Evolutionary conservation across 2,797 vertebrate genomes (phyloP), one percentile per base, ranked within the genome.

Genomic region (Brotula barbata): DNA sequence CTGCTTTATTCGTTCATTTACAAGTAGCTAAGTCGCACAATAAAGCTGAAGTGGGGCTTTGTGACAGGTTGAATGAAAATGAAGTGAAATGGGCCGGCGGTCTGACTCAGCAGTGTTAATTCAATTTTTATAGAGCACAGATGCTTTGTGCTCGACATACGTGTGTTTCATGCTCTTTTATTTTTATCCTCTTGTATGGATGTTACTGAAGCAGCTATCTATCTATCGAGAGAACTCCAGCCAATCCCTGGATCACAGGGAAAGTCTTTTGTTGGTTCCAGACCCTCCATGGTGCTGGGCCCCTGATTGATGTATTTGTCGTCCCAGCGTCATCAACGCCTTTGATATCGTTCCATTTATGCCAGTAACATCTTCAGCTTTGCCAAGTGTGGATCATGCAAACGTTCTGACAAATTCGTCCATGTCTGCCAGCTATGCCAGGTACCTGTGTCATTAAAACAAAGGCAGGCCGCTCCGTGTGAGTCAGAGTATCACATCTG

Each of bases 401-500:
- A 70, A 19, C 41, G 49, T 54, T 72, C 47, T 58, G 39, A 43
- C 39, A 65, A 81, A 68, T 31, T 39, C 16, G 21, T 20, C 31
- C n/a, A 53, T 49, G 25, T 70, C 25, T 42, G 16, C 51, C 37
- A 42, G 59, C 48, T 64, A 70, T n/a, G n/a, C 71, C 72, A 42
- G 40, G 25, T 33, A 14, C 22, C 48, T 77, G 64, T 77, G 75
- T 82, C 66, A 48, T 45, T 63, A 61, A 74, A 85, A 83, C 78
- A 80, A 82, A 75, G 59, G 45, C 46, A 56, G 58, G 50, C 63
- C 59, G 71, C 66, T 61, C 44, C 41, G 57, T 61, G 61, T 49
- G 64, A 28, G 50, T 61, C 53, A 45, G 36, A 39, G 60, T 57
- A 69, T 67, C 80, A 79, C 83, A 80, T 81, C 77, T 28, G 57